phyloP scores from a whole-genome alignment of 1,140 invertebrate species.

The Sminthurides bifidus region DNA sequence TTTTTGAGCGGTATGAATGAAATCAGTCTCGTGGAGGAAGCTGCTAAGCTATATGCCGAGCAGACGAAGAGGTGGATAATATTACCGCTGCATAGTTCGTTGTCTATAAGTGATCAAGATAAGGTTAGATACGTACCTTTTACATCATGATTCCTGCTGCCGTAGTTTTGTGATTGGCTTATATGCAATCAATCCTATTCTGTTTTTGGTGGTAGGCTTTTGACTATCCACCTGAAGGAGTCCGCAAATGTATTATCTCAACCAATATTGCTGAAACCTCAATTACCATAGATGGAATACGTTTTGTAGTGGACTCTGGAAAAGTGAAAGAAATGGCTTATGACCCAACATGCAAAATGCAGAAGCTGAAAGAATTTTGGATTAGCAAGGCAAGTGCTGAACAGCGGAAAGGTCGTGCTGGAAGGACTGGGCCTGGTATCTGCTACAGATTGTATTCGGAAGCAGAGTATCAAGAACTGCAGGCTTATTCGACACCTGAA shows the following conservation, averaged over 20 bases:
- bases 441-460: constrained; percentile 79
- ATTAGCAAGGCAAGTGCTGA: constrained; percentile 94
- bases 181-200: too few species aligned
- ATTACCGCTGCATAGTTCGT: constrained; percentile 82
- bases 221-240: constrained; percentile 86
- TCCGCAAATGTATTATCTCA: constrained; percentile 92
- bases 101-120: constrained; percentile 90
- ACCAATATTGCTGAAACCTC: constrained; percentile 99
- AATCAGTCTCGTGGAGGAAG: constrained; percentile 80
- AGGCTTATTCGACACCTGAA: constrained; percentile 75
- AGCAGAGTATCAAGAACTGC: constrained; percentile 65
- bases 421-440: constrained; percentile 52
- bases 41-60: constrained; percentile 69
- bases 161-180: constrained; percentile 2
- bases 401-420: constrained; percentile 70
- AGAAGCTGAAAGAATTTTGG: constrained; percentile 84
- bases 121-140: constrained; percentile 51
- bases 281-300: constrained; percentile 94
- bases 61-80: constrained; percentile 79
- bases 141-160: neutral
- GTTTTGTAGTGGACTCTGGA: constrained; percentile 94
- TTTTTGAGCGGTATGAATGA: constrained; percentile 94
- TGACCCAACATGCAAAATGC: constrained; percentile 76
- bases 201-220: constrained; percentile 72
- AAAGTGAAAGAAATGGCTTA: constrained; percentile 97